These are phyloP conservation scores for Melanargia galathea DNA, from an alignment of 2,888 invertebrate species.

Conservation along the genomic window DNA sequence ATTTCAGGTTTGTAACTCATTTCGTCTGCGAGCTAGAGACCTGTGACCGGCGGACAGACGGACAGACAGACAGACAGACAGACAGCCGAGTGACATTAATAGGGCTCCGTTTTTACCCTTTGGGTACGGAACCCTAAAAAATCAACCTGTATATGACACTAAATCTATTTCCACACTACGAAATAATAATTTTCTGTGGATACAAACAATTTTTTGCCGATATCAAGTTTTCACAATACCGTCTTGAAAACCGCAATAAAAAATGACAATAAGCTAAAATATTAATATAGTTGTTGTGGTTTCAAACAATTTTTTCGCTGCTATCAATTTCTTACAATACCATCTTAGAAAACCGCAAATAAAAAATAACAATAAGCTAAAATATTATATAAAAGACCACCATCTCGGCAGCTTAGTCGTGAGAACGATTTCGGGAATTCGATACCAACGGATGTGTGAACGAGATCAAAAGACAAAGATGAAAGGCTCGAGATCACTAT, in stretches of 20 bases:
- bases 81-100: too few species aligned
- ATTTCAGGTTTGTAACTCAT: too few species aligned
- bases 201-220: conserved; percentile 5
- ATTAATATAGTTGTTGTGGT: too few species aligned
- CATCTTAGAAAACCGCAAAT: conserved; percentile 8
- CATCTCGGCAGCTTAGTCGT: conserved; percentile 10
- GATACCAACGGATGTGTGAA: conserved; percentile 25
- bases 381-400: neutral
- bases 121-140: too few species aligned
- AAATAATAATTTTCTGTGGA: too few species aligned
- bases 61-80: too few species aligned
- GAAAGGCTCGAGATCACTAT: conserved; percentile 7
- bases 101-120: too few species aligned
- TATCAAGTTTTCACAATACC: conserved; percentile 1
- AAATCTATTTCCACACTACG: too few species aligned
- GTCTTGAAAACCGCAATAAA: conserved; percentile 9
- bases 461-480: conserved; percentile 13
- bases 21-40: too few species aligned
- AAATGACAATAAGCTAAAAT: conserved; percentile 14
- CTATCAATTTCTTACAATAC: conserved; percentile 8
- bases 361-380: conserved; percentile 14
- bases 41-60: too few species aligned
- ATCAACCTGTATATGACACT: conserved; percentile 2
- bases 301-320: conserved; percentile 2
- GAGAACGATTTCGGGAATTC: conserved; percentile 30